Conservation (phyloP, 2,797 vertebrate genomes). For the Champsocephalus gunnari region DNA sequence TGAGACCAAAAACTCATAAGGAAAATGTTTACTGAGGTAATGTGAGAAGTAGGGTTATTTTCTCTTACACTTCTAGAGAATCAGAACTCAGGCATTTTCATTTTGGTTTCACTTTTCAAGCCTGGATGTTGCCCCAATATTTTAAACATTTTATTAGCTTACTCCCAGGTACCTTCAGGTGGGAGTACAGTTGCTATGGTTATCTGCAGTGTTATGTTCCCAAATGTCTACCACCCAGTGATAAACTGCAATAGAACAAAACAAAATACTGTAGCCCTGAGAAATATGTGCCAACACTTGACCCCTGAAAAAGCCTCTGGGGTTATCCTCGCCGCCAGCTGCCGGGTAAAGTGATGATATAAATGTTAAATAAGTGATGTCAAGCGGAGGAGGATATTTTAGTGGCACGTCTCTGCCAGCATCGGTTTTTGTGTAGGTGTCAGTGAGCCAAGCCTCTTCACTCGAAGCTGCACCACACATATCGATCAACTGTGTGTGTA, state of each 20-base stretch:
- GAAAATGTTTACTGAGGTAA: too few species aligned
- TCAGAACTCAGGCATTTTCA: too few species aligned
- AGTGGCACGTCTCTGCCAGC: slow-evolving; percentile 38
- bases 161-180: background rate
- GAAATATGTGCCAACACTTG: background rate
- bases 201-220: slow-evolving; percentile 7
- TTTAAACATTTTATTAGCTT: background rate
- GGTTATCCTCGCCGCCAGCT: background rate
- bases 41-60: too few species aligned
- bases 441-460: slow-evolving; percentile 44
- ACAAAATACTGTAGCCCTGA: background rate
- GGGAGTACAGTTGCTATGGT: background rate
- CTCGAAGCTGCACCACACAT: slow-evolving; percentile 40
- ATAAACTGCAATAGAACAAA: background rate
- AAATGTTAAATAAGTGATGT: slow-evolving; percentile 58
- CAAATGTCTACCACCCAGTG: background rate
- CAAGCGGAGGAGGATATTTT: slow-evolving; percentile 56
- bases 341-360: slow-evolving; percentile 31
- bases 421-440: slow-evolving; percentile 58
- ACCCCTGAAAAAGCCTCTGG: background rate
- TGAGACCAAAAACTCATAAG: too few species aligned
- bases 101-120: too few species aligned
- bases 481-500: slow-evolving; percentile 45
- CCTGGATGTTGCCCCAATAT: too few species aligned
- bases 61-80: too few species aligned